Conservation (phyloP, 2,888 invertebrate genomes). For the Nemotelus nigrinus region DNA sequence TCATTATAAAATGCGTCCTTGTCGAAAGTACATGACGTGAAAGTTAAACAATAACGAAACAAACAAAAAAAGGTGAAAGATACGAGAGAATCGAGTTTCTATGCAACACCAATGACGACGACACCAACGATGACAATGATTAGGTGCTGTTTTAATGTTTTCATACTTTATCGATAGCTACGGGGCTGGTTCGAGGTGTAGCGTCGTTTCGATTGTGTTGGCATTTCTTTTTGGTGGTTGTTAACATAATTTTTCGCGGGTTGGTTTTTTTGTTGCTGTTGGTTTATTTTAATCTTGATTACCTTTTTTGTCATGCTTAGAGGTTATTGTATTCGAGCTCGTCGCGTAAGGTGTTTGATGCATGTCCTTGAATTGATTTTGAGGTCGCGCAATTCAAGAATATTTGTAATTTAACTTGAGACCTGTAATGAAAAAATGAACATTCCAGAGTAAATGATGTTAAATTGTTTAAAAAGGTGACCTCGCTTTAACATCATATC, state of each 20-base stretch:
- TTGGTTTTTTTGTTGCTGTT: neutral
- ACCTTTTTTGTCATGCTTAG: neutral
- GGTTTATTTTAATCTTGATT: slow-evolving; percentile 14
- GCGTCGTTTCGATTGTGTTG: neutral
- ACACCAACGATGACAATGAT: neutral
- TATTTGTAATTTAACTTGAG: no score
- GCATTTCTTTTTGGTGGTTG: slow-evolving; percentile 27
- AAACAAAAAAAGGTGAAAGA: neutral
- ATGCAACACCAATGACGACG: no score
- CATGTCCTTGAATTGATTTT: no score
- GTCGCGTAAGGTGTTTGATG: no score
- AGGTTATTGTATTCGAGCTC: neutral
- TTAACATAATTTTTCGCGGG: slow-evolving; percentile 14
- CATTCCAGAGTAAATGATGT: no score
- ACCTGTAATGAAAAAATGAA: no score
- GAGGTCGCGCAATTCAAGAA: no score
- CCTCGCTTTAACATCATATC: no score
- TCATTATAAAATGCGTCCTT: neutral
- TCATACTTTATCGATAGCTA: slow-evolving; percentile 4
- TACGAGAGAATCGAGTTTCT: neutral
- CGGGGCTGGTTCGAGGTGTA: no score
- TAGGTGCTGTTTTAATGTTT: slow-evolving; percentile 1
- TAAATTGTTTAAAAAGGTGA: no score
- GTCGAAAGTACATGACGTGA: slow-evolving; percentile 15
- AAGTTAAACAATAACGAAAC: slow-evolving; percentile 1